Conservation (phyloP, 2,797 vertebrate genomes). For the Sebastes diaconus region DNA sequence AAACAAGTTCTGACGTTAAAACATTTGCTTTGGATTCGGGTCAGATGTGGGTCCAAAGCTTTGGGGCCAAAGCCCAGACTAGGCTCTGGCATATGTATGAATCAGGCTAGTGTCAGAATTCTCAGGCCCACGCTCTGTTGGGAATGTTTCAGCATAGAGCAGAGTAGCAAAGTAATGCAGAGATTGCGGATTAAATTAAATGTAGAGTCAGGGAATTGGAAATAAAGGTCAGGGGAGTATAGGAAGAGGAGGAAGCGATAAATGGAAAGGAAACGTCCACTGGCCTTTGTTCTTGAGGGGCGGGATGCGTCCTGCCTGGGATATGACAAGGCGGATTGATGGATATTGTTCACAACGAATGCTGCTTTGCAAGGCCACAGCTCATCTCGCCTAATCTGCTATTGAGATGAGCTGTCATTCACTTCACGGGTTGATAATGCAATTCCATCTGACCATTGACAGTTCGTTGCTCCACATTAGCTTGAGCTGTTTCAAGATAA, state of each 20-base stretch:
- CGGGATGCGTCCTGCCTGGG: not conserved
- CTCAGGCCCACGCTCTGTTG: not conserved
- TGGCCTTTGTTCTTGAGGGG: slow-evolving; percentile 26
- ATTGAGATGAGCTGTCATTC: slow-evolving; percentile 32
- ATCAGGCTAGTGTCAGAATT: not conserved
- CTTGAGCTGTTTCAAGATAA: not conserved
- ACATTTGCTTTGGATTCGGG: not conserved
- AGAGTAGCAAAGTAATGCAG: not conserved
- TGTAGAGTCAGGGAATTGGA: slow-evolving; percentile 49
- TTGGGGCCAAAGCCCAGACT: not conserved
- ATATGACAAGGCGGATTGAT: slow-evolving; percentile 35
- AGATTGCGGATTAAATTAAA: slow-evolving; percentile 54
- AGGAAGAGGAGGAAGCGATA: slow-evolving; percentile 13
- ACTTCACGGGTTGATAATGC: slow-evolving; percentile 6
- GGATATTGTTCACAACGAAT: slow-evolving; percentile 57
- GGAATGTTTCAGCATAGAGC: not conserved
- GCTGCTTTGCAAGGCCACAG: slow-evolving; percentile 3
- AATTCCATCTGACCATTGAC: slow-evolving; percentile 11
- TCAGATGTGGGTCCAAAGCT: not conserved
- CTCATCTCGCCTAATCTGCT: slow-evolving; percentile 10
- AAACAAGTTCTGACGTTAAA: not conserved
- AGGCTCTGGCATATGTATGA: not conserved
- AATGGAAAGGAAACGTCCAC: slow-evolving; percentile 15
- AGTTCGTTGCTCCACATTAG: slow-evolving; percentile 21
- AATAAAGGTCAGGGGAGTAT: slow-evolving; percentile 55